phyloP scores from a whole-genome alignment of 1,140 invertebrate species.

The Drosophila neocordata region DNA sequence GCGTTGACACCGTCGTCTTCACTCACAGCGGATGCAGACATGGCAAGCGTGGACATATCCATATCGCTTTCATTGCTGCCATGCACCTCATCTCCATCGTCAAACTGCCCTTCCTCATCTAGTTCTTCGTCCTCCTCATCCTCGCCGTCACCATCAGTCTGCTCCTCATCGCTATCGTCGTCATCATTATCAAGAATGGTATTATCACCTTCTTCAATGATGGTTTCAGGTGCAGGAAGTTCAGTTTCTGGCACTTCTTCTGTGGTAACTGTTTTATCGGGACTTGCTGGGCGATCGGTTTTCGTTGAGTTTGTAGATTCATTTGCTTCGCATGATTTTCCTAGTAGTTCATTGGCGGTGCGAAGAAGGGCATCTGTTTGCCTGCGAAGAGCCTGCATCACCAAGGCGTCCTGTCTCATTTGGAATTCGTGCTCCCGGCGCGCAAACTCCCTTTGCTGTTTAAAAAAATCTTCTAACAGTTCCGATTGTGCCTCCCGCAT shows the following conservation, averaged over 20 bases:
- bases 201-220: neutral
- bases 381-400: constrained; percentile 65
- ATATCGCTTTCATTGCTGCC: constrained; percentile 31
- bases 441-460: constrained; percentile 66
- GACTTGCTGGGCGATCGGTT: neutral
- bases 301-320: neutral
- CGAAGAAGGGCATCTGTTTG: constrained; percentile 59
- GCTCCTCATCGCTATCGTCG: neutral
- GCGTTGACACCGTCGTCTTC: constrained; percentile 24
- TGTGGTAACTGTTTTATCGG: neutral
- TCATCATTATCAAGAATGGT: constrained; percentile 4
- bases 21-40: constrained; percentile 29
- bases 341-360: constrained; percentile 46
- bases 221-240: constrained; percentile 11
- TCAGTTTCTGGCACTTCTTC: constrained; percentile 22
- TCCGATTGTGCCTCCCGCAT: constrained; percentile 64
- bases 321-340: neutral
- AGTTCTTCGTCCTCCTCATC: constrained; percentile 24
- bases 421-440: constrained; percentile 75
- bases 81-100: constrained; percentile 27
- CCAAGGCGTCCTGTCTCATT: constrained; percentile 60
- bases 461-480: constrained; percentile 68
- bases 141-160: constrained; percentile 25
- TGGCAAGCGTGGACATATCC: constrained; percentile 33
- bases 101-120: constrained; percentile 9